phyloP scores from a whole-genome alignment of 2,113 vertebrate species.

The Oreocharis arfaki region DNA sequence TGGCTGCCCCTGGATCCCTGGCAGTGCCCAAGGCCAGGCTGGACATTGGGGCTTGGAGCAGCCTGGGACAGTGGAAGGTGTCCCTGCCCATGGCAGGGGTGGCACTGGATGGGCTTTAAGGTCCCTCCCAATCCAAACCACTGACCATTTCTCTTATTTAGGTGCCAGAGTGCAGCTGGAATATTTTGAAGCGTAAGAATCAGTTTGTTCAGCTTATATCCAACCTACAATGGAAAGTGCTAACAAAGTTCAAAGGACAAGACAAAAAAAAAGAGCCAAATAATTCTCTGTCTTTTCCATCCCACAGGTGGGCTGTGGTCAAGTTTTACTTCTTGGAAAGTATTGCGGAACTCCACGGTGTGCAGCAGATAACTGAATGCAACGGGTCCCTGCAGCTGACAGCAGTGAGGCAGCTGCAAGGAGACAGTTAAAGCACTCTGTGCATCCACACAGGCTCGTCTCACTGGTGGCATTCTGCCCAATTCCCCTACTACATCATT shows the following conservation, averaged over 20 bases:
- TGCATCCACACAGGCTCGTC: not conserved
- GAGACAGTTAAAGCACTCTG: not conserved
- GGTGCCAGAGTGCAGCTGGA: not conserved
- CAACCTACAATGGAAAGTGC: not conserved
- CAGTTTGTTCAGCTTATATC: too few relatives aligned
- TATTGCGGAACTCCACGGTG: not conserved
- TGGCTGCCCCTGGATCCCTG: not conserved
- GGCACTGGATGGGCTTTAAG: rapidly evolving
- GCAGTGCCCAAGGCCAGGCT: not conserved
- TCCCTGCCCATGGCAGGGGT: not conserved
- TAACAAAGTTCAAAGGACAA: not conserved
- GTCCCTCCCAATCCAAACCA: not conserved
- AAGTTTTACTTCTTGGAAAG: not conserved
- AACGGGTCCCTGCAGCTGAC: not conserved
- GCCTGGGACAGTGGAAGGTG: not conserved
- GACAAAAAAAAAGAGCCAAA: not conserved
- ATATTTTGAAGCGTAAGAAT: not conserved
- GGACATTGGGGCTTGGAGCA: not conserved
- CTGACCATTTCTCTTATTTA: not conserved
- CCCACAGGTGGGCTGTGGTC: not conserved
- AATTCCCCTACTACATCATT: not conserved
- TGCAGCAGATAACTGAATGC: not conserved
- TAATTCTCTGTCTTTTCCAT: not conserved
- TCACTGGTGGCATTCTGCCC: not conserved
- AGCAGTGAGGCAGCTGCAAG: not conserved